Percentiles rank a stretch among this genome's conserved stretches.
These are phyloP conservation scores for Abscondita cerata DNA, from an alignment of 2,888 invertebrate species.

Conservation along the genomic window DNA sequence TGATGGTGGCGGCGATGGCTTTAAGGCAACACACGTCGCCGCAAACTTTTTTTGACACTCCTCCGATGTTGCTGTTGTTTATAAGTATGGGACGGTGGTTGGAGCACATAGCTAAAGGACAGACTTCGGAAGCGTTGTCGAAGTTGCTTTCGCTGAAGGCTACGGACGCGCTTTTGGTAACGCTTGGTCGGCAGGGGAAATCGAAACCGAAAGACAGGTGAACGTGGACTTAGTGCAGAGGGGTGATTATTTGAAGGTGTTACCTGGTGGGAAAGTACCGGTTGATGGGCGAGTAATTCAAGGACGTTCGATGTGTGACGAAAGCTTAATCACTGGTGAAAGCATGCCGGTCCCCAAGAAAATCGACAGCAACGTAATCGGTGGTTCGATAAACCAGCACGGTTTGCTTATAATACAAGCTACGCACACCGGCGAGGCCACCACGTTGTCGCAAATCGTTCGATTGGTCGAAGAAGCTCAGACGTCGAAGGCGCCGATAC, in stretches of 20 bases:
- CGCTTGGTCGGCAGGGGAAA: slow-evolving; percentile 70
- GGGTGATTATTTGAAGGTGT: slow-evolving; percentile 86
- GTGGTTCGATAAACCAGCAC: slow-evolving; percentile 96
- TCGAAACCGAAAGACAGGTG: slow-evolving; percentile 78
- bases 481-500: slow-evolving; percentile 98
- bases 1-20: slow-evolving; percentile 83
- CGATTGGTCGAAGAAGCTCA: slow-evolving; percentile 98
- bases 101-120: slow-evolving; percentile 99
- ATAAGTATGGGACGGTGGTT: slow-evolving; percentile 97
- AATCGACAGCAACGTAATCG: slow-evolving; percentile 87
- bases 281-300: slow-evolving; percentile 88
- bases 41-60: slow-evolving; percentile 98
- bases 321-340: slow-evolving; percentile 96
- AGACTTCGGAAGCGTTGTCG: slow-evolving; percentile 96
- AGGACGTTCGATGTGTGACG: slow-evolving; percentile 93
- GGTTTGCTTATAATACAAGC: slow-evolving; percentile 89
- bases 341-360: slow-evolving; percentile 96
- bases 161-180: slow-evolving; percentile 90
- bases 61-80: slow-evolving; percentile 98
- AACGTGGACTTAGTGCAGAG: slow-evolving; percentile 92
- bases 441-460: slow-evolving; percentile 95
- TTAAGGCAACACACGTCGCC: slow-evolving; percentile 83
- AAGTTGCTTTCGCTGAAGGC: slow-evolving; percentile 94
- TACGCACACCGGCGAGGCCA: slow-evolving; percentile 96
- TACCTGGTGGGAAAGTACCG: slow-evolving; percentile 95